Base-by-base conservation (phyloP, 2,113 vertebrate genomes). In the Atherinomorus stipes region DNA sequence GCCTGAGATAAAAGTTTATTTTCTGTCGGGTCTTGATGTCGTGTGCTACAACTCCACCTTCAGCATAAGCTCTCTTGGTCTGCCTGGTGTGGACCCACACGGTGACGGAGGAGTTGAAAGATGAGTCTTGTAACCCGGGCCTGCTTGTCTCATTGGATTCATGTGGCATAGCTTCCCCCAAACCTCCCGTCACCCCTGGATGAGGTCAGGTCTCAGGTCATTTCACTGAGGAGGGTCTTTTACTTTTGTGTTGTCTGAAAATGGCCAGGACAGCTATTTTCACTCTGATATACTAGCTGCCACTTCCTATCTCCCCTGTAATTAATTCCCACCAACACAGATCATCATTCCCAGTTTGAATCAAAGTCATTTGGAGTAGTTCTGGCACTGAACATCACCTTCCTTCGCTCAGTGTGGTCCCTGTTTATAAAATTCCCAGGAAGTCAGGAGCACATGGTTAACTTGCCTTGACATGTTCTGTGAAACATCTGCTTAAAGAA, bases 161-260 rank as follows among this genome's bases (percentile, higher is more conserved):
- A 15, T 74, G 67, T 49, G 54, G 6, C 44, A 31, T 45, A 57
- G 34, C 26, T 50, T 64, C 61, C 40, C 44, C 59, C 31, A 4
- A 6, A 4, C 31, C 31, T 9, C 31, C 21, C 26, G 60, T 75
- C 42, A 26, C 34, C 61, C 21, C 56, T 61, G 31, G 49, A 11
- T 56, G 57, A 64, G 80, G 77, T 85, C 78, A 87, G 15, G 64
- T 81, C 68, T 72, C 70, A 51, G 72, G 76, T 81, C 74, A 87
- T 13, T 66, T 85, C 68, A 74, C 68, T 40, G 56, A 78, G 76
- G 73, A 82, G 80, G 84, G 74, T 86, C 64, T 76, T 82, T 71
- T 59, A 42, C n/a, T 34, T n/a, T 16, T 15, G 42, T 62, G 26
- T 19, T 23, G 2, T 63, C 19, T 69, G 23, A 70, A 45, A 71